Conservation (phyloP, 2,113 vertebrate species). For the Ctenodactylus gundi region DNA sequence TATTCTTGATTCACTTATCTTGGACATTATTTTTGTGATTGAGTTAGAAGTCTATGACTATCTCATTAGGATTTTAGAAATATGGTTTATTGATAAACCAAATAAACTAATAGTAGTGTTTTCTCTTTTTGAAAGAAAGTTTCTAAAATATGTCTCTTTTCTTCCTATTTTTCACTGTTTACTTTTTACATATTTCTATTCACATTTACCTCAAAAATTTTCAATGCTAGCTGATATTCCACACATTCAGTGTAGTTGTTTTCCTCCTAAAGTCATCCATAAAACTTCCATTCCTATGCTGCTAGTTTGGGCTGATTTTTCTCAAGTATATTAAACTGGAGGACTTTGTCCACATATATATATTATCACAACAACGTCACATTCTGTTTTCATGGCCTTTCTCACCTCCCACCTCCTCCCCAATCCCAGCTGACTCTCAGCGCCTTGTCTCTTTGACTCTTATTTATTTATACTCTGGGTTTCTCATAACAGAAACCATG, state of each 20-base stretch:
- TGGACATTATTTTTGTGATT: constrained; percentile 8
- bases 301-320: constrained; percentile 7
- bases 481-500: too few relatives aligned
- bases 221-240: too few relatives aligned
- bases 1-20: background rate
- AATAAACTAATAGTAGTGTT: background rate
- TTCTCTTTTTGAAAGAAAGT: background rate
- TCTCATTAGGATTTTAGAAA: background rate
- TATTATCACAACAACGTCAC: too few relatives aligned
- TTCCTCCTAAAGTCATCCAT: background rate
- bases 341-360: too few relatives aligned
- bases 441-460: too few relatives aligned
- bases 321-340: too few relatives aligned
- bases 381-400: too few relatives aligned
- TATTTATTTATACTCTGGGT: too few relatives aligned
- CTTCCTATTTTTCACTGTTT: background rate
- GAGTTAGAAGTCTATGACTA: background rate
- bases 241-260: background rate
- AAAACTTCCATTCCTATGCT: background rate
- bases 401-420: too few relatives aligned
- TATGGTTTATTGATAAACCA: background rate
- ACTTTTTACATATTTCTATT: background rate
- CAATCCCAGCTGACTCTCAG: too few relatives aligned
- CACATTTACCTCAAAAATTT: too few relatives aligned
- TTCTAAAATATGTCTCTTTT: background rate